These are phyloP conservation scores for Drosophila azteca DNA, from an alignment of 1,140 invertebrate species.

Conservation along the genomic window DNA sequence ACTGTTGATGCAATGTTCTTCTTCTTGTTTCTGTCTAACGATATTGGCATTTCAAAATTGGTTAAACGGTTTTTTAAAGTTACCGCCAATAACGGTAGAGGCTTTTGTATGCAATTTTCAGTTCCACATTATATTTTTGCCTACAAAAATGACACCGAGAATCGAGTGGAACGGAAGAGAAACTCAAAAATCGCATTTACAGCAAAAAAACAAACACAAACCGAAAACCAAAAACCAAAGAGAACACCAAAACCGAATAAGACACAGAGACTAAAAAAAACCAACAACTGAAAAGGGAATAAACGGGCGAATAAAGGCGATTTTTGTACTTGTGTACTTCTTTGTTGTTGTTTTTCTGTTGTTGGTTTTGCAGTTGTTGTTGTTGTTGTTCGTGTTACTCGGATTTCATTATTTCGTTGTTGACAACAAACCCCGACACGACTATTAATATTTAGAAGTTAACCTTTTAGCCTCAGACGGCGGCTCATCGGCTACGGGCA, in stretches of 20 bases:
- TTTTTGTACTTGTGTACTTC: constrained; percentile 41
- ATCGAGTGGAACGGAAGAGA: too few relatives aligned
- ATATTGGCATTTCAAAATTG: constrained; percentile 52
- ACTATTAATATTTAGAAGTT: constrained; percentile 84
- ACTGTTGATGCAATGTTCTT: constrained; percentile 12
- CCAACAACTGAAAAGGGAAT: constrained; percentile 24
- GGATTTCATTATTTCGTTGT: constrained; percentile 47
- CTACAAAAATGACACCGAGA: too few relatives aligned
- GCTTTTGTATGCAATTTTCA: too few relatives aligned
- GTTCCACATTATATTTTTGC: too few relatives aligned
- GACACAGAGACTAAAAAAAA: constrained; percentile 10
- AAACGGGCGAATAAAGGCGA: constrained; percentile 30
- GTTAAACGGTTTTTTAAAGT: not conserved
- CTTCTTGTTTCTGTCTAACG: constrained; percentile 14
- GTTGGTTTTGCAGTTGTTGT: constrained; percentile 17
- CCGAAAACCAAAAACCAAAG: constrained; percentile 6
- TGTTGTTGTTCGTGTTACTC: constrained; percentile 42
- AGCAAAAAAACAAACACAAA: not conserved
- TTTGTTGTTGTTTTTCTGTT: constrained; percentile 46
- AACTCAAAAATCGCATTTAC: too few relatives aligned
- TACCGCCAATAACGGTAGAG: not conserved
- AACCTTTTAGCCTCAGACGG: constrained; percentile 81
- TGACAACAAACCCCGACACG: constrained; percentile 64
- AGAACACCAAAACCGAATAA: constrained; percentile 2
- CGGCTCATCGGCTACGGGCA: constrained; percentile 71